phyloP scores from a whole-genome alignment of 2,113 vertebrate species.

The Crypturellus undulatus region DNA sequence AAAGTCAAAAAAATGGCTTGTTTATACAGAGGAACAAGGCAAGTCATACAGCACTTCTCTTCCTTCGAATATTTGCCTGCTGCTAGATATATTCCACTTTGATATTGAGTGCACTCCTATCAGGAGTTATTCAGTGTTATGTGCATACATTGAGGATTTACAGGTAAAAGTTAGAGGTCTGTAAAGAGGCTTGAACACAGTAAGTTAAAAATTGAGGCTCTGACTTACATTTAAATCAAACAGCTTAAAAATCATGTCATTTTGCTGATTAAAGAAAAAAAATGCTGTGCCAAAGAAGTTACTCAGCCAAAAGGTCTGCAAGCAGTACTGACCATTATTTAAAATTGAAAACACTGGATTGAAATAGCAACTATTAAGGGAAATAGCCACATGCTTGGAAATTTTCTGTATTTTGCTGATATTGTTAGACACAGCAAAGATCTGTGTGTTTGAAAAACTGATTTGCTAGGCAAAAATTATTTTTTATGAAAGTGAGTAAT shows the following conservation, averaged over 20 bases:
- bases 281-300: not conserved
- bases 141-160: not conserved
- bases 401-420: not conserved
- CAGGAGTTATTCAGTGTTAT: not conserved
- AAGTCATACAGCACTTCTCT: not conserved
- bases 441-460: not conserved
- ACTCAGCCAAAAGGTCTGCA: not conserved
- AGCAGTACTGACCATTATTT: not conserved
- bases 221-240: not conserved
- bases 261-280: not conserved
- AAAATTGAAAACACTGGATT: not conserved
- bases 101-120: not conserved
- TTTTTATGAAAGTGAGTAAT: not conserved
- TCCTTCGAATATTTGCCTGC: not conserved
- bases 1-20: not conserved
- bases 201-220: not conserved
- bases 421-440: not conserved
- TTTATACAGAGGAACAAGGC: not conserved
- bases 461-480: not conserved
- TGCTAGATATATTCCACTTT: not conserved
- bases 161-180: not conserved
- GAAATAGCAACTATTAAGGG: not conserved
- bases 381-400: fast-evolving
- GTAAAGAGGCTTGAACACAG: fast-evolving
- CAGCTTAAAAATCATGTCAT: not conserved